Evolutionary conservation across 2,797 vertebrate species (phyloP).

Genomic region (Sebastes taczanowskii): DNA sequence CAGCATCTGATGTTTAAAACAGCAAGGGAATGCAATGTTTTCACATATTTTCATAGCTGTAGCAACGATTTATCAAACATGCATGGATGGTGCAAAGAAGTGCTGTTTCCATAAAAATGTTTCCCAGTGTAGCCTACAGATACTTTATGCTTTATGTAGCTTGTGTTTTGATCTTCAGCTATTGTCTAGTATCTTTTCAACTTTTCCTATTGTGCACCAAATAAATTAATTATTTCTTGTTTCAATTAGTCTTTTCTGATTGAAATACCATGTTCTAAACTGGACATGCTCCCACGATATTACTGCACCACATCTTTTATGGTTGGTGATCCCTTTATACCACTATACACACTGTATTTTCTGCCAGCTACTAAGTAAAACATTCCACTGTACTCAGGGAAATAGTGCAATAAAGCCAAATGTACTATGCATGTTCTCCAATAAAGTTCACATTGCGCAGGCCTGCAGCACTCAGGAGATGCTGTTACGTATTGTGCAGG

Average conservation of each 20-base stretch:
- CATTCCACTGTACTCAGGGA: conserved; percentile 21
- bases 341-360: background rate
- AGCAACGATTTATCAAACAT: background rate
- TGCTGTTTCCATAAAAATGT: background rate
- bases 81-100: background rate
- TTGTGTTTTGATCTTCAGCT: background rate
- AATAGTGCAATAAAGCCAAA: conserved; percentile 42
- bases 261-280: background rate
- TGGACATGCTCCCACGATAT: background rate
- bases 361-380: background rate
- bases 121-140: background rate
- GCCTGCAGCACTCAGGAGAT: background rate
- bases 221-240: background rate
- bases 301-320: background rate
- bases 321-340: background rate
- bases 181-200: background rate
- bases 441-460: background rate
- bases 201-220: background rate
- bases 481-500: background rate
- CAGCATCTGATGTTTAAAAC: background rate
- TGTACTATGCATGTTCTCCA: conserved; percentile 18
- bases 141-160: background rate
- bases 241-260: background rate
- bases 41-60: background rate
- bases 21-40: background rate